A percentile compares a stretch with the other conserved stretches of the same genome.
phyloP scores from a whole-genome alignment of 2,888 invertebrate genomes.

The Morpho helenor region DNA sequence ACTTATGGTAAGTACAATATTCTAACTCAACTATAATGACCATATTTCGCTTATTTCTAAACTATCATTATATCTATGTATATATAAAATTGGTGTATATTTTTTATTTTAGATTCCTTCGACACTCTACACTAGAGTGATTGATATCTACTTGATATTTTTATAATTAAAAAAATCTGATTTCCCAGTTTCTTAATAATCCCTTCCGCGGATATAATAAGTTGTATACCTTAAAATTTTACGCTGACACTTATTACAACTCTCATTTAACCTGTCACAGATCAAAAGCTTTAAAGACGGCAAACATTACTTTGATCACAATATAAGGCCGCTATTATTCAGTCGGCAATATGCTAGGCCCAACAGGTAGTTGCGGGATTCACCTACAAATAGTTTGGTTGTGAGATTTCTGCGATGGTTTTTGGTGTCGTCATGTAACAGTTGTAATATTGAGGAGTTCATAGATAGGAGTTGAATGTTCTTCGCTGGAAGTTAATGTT shows the following conservation, averaged over 20 bases:
- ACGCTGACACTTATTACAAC: background rate
- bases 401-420: slow-evolving; percentile 6
- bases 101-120: slow-evolving; percentile 1
- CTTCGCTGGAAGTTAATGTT: slow-evolving; percentile 23
- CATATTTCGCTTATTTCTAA: no score
- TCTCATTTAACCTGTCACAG: slow-evolving; percentile 17
- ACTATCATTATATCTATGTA: no score
- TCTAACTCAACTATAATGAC: background rate
- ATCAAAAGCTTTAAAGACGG: slow-evolving; percentile 23
- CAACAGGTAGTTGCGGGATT: slow-evolving; percentile 3
- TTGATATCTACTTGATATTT: background rate
- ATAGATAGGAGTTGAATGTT: slow-evolving; percentile 24
- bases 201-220: no score
- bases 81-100: slow-evolving; percentile 7
- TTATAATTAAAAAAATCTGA: no score
- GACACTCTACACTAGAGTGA: background rate
- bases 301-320: slow-evolving; percentile 24
- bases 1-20: slow-evolving; percentile 17
- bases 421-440: slow-evolving; percentile 27
- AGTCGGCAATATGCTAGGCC: slow-evolving; percentile 8
- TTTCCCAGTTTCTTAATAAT: no score
- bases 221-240: no score
- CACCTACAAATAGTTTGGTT: slow-evolving; percentile 22
- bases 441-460: slow-evolving; percentile 20
- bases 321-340: slow-evolving; percentile 18